These are phyloP conservation scores for Sander lucioperca DNA, from an alignment of 2,113 vertebrate species.

Conservation along the genomic window DNA sequence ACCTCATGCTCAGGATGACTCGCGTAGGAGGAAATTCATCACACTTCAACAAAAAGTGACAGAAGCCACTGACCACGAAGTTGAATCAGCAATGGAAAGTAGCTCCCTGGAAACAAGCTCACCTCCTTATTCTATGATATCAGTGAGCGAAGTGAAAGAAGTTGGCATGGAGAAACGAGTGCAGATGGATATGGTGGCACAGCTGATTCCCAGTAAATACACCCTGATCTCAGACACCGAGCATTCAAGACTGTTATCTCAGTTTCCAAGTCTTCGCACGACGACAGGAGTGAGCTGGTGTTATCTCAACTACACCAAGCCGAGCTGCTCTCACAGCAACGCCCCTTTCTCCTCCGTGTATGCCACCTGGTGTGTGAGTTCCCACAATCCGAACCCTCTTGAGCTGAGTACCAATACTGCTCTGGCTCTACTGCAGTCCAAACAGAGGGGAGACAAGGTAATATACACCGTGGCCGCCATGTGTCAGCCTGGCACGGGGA, in stretches of 20 bases:
- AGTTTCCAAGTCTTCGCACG: slow-evolving; percentile 96
- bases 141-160: slow-evolving; percentile 80
- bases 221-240: slow-evolving; percentile 86
- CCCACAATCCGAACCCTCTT: slow-evolving; percentile 94
- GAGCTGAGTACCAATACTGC: slow-evolving; percentile 92
- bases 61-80: slow-evolving; percentile 82
- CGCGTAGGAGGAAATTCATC: slow-evolving; percentile 54
- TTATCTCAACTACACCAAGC: slow-evolving; percentile 97
- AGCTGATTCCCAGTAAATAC: slow-evolving; percentile 83
- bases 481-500: slow-evolving; percentile 91
- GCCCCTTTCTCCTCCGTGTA: slow-evolving; percentile 92
- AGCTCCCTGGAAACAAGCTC: slow-evolving; percentile 86
- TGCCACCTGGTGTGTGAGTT: slow-evolving; percentile 93
- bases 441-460: slow-evolving; percentile 89
- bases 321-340: slow-evolving; percentile 89
- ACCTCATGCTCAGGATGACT: slow-evolving; percentile 57
- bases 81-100: slow-evolving; percentile 89
- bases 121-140: slow-evolving; percentile 84
- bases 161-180: slow-evolving; percentile 81
- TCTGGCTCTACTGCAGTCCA: slow-evolving; percentile 93
- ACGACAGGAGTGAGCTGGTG: slow-evolving; percentile 99
- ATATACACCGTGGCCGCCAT: slow-evolving; percentile 95
- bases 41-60: slow-evolving; percentile 83
- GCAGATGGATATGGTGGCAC: slow-evolving; percentile 86
- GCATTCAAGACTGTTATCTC: slow-evolving; percentile 89